These are phyloP conservation scores for Coenonympha arcania DNA, from an alignment of 2,888 invertebrate species.

Conservation along the genomic window DNA sequence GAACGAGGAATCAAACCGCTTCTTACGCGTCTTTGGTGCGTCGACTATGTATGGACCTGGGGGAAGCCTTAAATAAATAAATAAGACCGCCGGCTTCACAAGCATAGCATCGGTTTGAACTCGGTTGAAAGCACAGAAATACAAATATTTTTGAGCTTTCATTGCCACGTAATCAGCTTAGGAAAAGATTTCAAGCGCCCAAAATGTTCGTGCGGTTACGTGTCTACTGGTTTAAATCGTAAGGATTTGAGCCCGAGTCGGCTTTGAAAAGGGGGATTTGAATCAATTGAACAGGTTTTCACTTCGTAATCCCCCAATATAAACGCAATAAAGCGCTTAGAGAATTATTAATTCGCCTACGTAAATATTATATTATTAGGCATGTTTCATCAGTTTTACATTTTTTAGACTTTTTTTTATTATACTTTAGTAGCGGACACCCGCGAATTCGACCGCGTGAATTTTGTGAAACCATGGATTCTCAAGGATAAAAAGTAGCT, in stretches of 20 bases:
- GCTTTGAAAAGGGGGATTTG: constrained; percentile 19
- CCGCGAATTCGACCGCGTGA: background rate
- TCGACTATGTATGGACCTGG: no score
- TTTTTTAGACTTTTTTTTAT: no score
- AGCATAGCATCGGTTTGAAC: background rate
- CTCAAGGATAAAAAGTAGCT: background rate
- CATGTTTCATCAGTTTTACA: no score
- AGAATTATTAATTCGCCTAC: background rate
- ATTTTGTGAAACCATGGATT: background rate
- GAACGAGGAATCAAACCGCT: no score
- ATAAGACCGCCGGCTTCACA: background rate
- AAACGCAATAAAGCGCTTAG: constrained; percentile 5
- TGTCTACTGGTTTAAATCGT: constrained; percentile 4
- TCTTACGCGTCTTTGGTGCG: no score
- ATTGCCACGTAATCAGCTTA: background rate
- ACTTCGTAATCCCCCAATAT: constrained; percentile 14
- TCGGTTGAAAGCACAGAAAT: no score
- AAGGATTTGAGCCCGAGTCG: constrained; percentile 6
- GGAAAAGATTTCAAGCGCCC: background rate
- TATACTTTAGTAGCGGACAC: no score
- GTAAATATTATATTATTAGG: background rate
- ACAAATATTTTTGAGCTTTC: background rate
- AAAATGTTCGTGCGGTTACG: background rate
- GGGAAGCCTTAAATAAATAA: no score
- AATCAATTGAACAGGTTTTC: constrained; percentile 15